Percentiles rank a stretch among this genome's conserved stretches.
phyloP scores from a whole-genome alignment of 2,888 invertebrate genomes.

The Archaeoteleia sp. region DNA sequence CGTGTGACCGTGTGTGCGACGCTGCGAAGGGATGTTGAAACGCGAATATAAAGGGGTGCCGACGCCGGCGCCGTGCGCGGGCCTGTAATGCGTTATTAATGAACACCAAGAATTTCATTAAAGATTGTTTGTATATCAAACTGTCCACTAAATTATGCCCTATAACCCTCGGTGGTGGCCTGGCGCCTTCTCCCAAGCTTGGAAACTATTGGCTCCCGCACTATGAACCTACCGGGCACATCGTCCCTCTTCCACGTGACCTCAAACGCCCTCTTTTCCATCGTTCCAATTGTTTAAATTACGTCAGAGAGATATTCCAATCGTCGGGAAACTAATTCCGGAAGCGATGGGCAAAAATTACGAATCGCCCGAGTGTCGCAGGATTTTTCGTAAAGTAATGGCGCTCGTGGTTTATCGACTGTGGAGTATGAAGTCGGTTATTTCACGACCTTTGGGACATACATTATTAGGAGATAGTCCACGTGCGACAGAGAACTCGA shows the following conservation, averaged over 20 bases:
- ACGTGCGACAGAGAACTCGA: constrained; percentile 5
- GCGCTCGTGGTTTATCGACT: constrained; percentile 27
- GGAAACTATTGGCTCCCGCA: constrained; percentile 69
- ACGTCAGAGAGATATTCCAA: no score
- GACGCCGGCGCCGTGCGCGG: constrained; percentile 62
- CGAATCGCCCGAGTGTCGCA: no score
- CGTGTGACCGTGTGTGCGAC: constrained; percentile 51
- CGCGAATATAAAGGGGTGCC: constrained; percentile 58
- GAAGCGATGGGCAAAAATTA: no score
- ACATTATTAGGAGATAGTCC: constrained; percentile 68
- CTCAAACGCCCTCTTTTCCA: constrained; percentile 25
- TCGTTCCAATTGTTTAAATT: constrained; percentile 24
- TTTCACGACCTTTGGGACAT: constrained; percentile 67
- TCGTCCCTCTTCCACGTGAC: constrained; percentile 42
- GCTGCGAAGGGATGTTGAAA: constrained; percentile 49
- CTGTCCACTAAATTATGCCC: constrained; percentile 79
- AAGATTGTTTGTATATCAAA: constrained; percentile 80
- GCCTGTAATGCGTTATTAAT: constrained; percentile 80
- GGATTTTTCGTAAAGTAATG: no score
- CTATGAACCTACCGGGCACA: constrained; percentile 33
- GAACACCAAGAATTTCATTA: constrained; percentile 82
- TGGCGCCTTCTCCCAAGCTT: constrained; percentile 67
- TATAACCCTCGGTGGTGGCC: constrained; percentile 64
- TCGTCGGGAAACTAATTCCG: no score
- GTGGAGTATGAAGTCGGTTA: constrained; percentile 59